These are phyloP conservation scores for Agonopterix arenella DNA, from an alignment of 2,888 invertebrate genomes.

Conservation along the genomic window DNA sequence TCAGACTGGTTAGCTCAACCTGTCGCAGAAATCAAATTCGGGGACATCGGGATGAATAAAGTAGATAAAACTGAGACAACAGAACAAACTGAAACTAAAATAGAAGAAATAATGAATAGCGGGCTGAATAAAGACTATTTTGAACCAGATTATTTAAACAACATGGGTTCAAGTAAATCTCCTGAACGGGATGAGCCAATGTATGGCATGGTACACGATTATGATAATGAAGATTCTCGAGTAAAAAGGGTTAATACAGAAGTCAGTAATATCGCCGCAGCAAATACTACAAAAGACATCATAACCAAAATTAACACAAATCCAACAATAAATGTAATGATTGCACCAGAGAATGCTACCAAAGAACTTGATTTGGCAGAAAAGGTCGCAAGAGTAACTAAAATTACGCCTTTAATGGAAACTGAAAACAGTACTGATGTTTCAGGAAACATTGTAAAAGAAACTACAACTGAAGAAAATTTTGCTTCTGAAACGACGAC, in stretches of 20 bases:
- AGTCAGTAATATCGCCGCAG: conserved; percentile 4
- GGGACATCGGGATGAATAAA: conserved; percentile 39
- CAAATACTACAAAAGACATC: background rate
- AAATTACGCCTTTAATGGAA: background rate
- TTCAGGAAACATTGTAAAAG: conserved; percentile 1
- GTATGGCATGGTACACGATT: conserved; percentile 53
- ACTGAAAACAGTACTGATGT: background rate
- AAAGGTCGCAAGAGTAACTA: background rate
- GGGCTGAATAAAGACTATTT: conserved; percentile 50
- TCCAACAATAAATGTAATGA: too few relatives aligned
- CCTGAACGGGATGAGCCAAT: conserved; percentile 43
- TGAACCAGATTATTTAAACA: conserved; percentile 61
- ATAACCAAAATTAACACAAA: background rate
- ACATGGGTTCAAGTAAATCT: conserved; percentile 39
- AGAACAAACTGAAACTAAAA: conserved; percentile 32
- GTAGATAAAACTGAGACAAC: conserved; percentile 42
- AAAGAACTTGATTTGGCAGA: background rate
- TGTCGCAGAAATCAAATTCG: conserved; percentile 50
- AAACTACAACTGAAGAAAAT: conserved; percentile 14
- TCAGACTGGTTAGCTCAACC: conserved; percentile 59
- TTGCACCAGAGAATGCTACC: too few relatives aligned
- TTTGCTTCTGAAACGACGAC: conserved; percentile 44
- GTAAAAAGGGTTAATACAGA: conserved; percentile 51
- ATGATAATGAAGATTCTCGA: conserved; percentile 51
- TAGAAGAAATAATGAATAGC: conserved; percentile 43